Evolutionary conservation across 2,888 invertebrate species (phyloP), one percentile per base, ranked within the genome.

Genomic region (Ganaspis brasiliensis): DNA sequence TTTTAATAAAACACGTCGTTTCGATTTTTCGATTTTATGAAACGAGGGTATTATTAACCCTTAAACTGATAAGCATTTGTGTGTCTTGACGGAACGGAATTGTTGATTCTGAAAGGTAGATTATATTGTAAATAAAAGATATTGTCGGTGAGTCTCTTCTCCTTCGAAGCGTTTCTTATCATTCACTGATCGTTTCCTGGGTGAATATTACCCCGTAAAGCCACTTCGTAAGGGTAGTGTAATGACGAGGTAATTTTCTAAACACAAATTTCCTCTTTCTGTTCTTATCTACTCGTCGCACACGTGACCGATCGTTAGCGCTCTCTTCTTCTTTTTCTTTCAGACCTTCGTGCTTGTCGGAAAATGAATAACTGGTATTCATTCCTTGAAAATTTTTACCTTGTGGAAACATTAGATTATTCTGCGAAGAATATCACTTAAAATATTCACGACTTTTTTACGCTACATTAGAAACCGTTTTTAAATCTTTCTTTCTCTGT

Each of bases 191-290:
- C 67, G 16, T 67, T 67, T 45, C 63, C 21, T 67, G 40, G 63
- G 21, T 40, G 45, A 67, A 45, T 26, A 49, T 67, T 67, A 49
- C 55, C 14, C 49, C 31, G 40, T 52, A 45, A 72, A 74, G 70
- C 45, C 49, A 72, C 67, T 72, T 74, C 37, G 75, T 49, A 57
- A 74, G 77, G 79, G 81, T 72, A 77, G 75, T 82, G 82, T 88
- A 87, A 89, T 88, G 88, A 89, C 88, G 86, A 80, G 87, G 88
- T 89, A 90, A 90, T 90, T 89, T 88, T 86, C 87, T 88, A 89
- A 89, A 89, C 87, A 86, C 85, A 86, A 90, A 89, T 87, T 90
- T 89, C 88, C 88, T 87, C 83, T 83, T 81, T 79, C 77, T 76
- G 82, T 78, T 84, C 83, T 85, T 86, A 84, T 86, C 83, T 83